Conservation (phyloP, 1,140 invertebrate genomes). For the Plectrocnemia conspersa region DNA sequence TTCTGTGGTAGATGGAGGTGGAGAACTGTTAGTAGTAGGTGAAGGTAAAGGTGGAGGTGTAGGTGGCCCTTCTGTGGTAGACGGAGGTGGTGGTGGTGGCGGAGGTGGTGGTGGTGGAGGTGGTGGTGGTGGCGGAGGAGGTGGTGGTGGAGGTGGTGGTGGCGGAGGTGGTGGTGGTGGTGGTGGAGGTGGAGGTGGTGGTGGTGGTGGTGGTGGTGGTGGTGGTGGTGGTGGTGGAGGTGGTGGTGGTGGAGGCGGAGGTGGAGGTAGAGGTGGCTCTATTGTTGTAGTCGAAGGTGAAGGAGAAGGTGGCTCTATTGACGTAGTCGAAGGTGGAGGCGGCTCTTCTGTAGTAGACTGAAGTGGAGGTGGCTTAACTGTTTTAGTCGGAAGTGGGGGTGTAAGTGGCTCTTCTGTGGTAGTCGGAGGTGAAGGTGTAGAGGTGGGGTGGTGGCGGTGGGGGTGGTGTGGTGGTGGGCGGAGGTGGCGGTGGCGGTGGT, state of each 20-base stretch:
- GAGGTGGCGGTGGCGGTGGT: constrained; percentile 1
- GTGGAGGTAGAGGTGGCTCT: not conserved
- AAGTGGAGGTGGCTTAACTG: not conserved
- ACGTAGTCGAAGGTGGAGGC: constrained; percentile 3
- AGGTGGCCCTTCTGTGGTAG: not conserved
- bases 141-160: too few relatives aligned
- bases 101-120: too few relatives aligned
- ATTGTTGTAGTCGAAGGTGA: not conserved
- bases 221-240: not conserved
- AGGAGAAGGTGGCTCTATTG: constrained; percentile 1
- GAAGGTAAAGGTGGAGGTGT: constrained; percentile 16
- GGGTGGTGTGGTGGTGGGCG: not conserved
- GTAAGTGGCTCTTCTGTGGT: constrained; percentile 32
- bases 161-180: constrained; percentile 2
- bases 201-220: not conserved
- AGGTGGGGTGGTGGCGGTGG: not conserved
- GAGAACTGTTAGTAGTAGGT: constrained; percentile 8
- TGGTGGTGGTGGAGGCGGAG: constrained; percentile 4
- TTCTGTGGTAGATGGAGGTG: not conserved
- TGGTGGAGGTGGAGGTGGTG: not conserved
- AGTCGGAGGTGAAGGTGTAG: constrained; percentile 10
- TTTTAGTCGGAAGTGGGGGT: too few relatives aligned
- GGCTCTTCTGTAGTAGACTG: constrained; percentile 11
- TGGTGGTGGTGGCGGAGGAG: constrained; percentile 22
- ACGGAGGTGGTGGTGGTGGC: too few relatives aligned